phyloP scores from a whole-genome alignment of 92 coral and sea anemone species.

The Bergia puertoricense region DNA sequence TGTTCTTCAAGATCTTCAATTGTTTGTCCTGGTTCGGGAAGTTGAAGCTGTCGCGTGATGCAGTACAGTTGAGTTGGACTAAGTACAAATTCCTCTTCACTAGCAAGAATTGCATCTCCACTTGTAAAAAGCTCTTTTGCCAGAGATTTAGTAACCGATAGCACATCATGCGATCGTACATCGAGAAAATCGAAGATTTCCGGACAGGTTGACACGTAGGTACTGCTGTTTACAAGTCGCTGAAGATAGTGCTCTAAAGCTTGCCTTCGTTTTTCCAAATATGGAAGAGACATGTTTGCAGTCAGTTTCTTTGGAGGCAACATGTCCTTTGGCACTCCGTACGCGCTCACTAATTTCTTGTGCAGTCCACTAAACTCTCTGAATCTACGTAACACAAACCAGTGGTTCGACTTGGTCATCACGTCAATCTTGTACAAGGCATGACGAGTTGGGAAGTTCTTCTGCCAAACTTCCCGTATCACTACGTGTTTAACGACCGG shows the following conservation, averaged over 20 bases:
- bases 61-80: slow-evolving; percentile 91
- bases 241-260: slow-evolving; percentile 95
- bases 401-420: slow-evolving; percentile 97
- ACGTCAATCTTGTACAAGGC: slow-evolving; percentile 97
- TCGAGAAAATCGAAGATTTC: slow-evolving; percentile 89
- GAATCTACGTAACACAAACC: slow-evolving; percentile 92
- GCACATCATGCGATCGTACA: slow-evolving; percentile 89
- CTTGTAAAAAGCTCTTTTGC: slow-evolving; percentile 70
- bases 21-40: slow-evolving; percentile 74
- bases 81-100: slow-evolving; percentile 72
- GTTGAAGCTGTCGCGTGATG: slow-evolving; percentile 87
- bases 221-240: slow-evolving; percentile 91
- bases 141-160: slow-evolving; percentile 80
- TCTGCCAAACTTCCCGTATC: slow-evolving; percentile 97
- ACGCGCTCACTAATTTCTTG: slow-evolving; percentile 70
- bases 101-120: slow-evolving; percentile 70
- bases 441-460: slow-evolving; percentile 81
- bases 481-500: slow-evolving; percentile 92
- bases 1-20: slow-evolving; percentile 59
- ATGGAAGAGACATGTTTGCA: slow-evolving; percentile 74
- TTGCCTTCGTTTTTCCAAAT: slow-evolving; percentile 83
- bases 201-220: slow-evolving; percentile 85
- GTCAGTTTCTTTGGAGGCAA: slow-evolving; percentile 89
- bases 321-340: slow-evolving; percentile 96
- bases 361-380: slow-evolving; percentile 88